Conservation (phyloP, 2,113 vertebrate genomes). For the Tenrec ecaudatus region DNA sequence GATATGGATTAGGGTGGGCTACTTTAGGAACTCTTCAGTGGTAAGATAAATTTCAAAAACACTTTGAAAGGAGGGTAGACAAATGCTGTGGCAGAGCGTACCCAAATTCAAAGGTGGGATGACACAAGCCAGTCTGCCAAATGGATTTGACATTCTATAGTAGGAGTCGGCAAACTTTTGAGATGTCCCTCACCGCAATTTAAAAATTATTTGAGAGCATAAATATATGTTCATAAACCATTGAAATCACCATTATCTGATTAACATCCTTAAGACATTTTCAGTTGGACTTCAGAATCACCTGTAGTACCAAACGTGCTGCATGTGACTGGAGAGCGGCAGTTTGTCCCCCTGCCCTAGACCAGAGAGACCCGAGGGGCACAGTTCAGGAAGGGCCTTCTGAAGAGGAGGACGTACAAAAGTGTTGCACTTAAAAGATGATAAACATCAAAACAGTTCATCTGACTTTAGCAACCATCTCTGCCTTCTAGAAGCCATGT, state of each 20-base stretch:
- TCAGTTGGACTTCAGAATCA: too few relatives aligned
- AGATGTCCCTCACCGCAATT: too few relatives aligned
- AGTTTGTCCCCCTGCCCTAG: too few relatives aligned
- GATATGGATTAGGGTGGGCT: not conserved
- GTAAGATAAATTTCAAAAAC: not conserved
- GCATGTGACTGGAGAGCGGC: too few relatives aligned
- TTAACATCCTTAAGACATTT: too few relatives aligned
- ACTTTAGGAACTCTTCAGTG: not conserved
- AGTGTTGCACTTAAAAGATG: not conserved
- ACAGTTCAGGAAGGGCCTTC: not conserved
- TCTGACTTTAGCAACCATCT: not conserved
- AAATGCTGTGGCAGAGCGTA: not conserved
- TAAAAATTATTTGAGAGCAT: too few relatives aligned
- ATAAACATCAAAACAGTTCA: not conserved
- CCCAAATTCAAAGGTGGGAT: not conserved
- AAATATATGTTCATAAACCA: too few relatives aligned
- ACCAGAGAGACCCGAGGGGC: too few relatives aligned
- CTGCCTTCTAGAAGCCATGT: not conserved
- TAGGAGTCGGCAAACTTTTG: not conserved
- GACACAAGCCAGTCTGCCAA: not conserved
- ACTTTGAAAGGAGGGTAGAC: conserved; percentile 24
- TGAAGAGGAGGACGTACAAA: not conserved
- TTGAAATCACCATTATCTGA: too few relatives aligned
- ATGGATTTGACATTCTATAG: not conserved
- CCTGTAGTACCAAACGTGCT: too few relatives aligned